Base-by-base conservation (phyloP, 2,888 invertebrate species). In the Glyphotaelius pellucidus region DNA sequence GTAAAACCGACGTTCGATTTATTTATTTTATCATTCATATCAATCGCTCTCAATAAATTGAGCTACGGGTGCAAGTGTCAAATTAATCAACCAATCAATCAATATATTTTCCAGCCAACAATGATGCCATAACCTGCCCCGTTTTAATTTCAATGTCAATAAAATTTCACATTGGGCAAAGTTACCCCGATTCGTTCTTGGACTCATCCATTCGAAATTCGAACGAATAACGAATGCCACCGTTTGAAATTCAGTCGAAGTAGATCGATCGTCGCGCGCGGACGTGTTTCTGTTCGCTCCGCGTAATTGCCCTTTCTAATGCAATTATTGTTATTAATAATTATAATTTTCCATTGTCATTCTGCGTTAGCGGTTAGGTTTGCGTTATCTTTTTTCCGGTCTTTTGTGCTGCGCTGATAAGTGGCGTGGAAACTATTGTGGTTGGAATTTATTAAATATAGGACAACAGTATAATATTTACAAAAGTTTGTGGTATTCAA, bases 161-260 rank as follows among this genome's bases (percentile, higher is more conserved):
- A 52, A 19, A 52, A 52, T 52, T 52, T 52, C 15, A 52, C 52
- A 52, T 31, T 80, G 30, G 80, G 31, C 31, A 88, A 88, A 88
- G 32, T 88, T 31, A 32, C 88, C 25, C 67, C 15, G 35, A 15
- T 79, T 67, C 15, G 88, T 79, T 86, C 47, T 47, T 30, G 67
- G 52, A 52, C 52, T 67, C 88, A n/a, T 15, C 67, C 79, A 79
- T 25, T 79, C 35, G 79, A 88, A 67, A 79, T 25, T 79, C 67
- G 79, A 88, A 67, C 88, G 88, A 88, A 88, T 79, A 80, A 67
- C 25, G 67, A 86, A 47, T 89, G 67, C 88, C 88, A 80, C 80
- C 88, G 88, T 80, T 87, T 86, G n/a, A 67, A 88, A 32, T 89
- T 89, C 88, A 89, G 88, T 89, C 25, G 12, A 35, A 79, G 35